phyloP scores from a whole-genome alignment of 2,888 invertebrate species.

The Drosophila testacea region DNA sequence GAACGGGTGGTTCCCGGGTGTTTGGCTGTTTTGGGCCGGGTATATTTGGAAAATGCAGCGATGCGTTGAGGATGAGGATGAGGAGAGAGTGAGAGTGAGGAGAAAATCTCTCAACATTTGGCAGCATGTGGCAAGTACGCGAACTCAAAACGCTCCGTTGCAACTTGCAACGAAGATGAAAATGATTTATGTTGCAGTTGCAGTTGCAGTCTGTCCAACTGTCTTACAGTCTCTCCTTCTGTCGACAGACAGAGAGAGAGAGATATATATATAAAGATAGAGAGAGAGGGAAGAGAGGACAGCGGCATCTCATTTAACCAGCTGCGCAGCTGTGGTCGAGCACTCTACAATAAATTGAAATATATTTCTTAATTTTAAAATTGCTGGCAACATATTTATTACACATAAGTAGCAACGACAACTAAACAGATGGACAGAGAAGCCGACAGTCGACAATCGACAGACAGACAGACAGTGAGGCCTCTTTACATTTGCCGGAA shows the following conservation, averaged over 20 bases:
- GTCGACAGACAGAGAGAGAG: constrained; percentile 12
- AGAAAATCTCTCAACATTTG: constrained; percentile 65
- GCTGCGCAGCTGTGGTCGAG: constrained; percentile 41
- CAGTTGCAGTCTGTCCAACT: constrained; percentile 45
- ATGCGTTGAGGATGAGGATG: constrained; percentile 24
- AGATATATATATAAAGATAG: too few species aligned
- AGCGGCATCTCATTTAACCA: constrained; percentile 45
- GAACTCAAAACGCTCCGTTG: constrained; percentile 68
- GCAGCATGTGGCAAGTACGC: constrained; percentile 81
- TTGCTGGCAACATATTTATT: constrained; percentile 76
- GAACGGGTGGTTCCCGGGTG: constrained; percentile 16
- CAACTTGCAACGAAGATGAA: constrained; percentile 77
- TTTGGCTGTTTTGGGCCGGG: background rate
- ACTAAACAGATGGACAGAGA: constrained; percentile 20
- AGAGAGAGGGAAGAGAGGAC: background rate
- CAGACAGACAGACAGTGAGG: background rate
- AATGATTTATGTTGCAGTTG: constrained; percentile 72
- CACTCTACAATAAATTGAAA: constrained; percentile 62
- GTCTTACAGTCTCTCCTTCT: constrained; percentile 42
- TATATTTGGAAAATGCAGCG: constrained; percentile 49
- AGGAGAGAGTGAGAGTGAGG: constrained; percentile 8
- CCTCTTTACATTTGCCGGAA: background rate
- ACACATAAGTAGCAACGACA: constrained; percentile 35
- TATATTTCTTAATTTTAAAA: constrained; percentile 63
- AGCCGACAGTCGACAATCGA: background rate